These are phyloP conservation scores for Chloromyia formosa DNA, from an alignment of 2,888 invertebrate genomes.

Conservation along the genomic window DNA sequence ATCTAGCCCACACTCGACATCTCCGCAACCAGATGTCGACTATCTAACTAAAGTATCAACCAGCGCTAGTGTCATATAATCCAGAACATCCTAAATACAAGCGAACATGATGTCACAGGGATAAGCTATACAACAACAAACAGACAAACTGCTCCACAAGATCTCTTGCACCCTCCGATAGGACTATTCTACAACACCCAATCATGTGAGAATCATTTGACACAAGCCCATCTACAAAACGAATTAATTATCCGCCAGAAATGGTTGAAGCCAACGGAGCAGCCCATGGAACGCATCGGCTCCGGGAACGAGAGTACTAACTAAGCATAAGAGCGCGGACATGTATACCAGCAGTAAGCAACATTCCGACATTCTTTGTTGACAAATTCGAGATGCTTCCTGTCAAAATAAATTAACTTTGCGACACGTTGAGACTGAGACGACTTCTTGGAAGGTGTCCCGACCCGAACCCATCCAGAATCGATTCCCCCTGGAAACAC, in stretches of 20 bases:
- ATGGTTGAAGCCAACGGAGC: slow-evolving; percentile 15
- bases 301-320: neutral
- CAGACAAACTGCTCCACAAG: too few relatives aligned
- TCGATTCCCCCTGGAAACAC: neutral
- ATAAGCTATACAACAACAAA: slow-evolving; percentile 26
- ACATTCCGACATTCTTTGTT: slow-evolving; percentile 50
- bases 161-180: neutral
- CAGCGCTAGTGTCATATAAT: slow-evolving; percentile 26
- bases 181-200: neutral
- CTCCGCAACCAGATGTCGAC: too few relatives aligned
- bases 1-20: too few relatives aligned
- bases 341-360: slow-evolving; percentile 2
- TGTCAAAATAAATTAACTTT: slow-evolving; percentile 53
- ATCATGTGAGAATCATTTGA: slow-evolving; percentile 40
- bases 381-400: slow-evolving; percentile 53
- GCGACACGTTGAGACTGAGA: slow-evolving; percentile 7
- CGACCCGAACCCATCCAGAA: neutral
- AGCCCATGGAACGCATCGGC: neutral
- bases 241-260: slow-evolving; percentile 48
- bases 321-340: neutral
- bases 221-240: slow-evolving; percentile 47
- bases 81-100: slow-evolving; percentile 17
- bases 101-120: slow-evolving; percentile 34
- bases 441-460: slow-evolving; percentile 19
- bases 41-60: too few relatives aligned